These are phyloP conservation scores for Mareca strepera DNA, from an alignment of 2,797 vertebrate species.

Conservation along the genomic window DNA sequence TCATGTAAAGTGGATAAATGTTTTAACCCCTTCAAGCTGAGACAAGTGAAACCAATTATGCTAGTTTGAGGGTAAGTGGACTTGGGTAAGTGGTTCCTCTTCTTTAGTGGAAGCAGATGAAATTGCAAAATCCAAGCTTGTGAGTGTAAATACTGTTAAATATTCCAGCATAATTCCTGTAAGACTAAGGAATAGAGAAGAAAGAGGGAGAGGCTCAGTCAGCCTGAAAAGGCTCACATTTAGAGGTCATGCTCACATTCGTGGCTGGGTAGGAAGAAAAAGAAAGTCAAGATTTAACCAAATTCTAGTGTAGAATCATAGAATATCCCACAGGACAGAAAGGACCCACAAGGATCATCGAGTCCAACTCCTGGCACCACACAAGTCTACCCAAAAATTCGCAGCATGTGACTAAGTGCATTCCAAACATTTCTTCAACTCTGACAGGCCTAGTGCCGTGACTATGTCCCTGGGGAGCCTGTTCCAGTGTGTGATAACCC, in stretches of 20 bases:
- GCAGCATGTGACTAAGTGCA: no score
- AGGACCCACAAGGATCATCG: no score
- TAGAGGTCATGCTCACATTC: neutral
- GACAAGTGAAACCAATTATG: neutral
- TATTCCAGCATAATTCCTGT: neutral
- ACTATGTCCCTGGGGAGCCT: no score
- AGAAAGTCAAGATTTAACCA: neutral
- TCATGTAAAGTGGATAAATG: neutral
- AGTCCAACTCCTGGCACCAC: no score
- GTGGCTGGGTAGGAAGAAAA: neutral
- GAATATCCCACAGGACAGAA: no score
- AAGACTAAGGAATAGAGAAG: neutral
- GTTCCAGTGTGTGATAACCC: no score
- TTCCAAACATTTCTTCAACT: no score
- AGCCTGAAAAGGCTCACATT: neutral
- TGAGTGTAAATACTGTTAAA: neutral
- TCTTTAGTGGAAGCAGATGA: neutral
- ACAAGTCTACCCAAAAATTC: no score
- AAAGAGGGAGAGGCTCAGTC: neutral
- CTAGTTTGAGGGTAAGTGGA: neutral
- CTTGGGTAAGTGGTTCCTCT: neutral
- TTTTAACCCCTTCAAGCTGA: constrained; percentile 8
- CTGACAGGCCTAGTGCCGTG: no score
- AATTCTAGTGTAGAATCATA: neutral
- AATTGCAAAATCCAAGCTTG: neutral